phyloP scores from a whole-genome alignment of 2,888 invertebrate genomes.

The Eupsilia transversa region DNA sequence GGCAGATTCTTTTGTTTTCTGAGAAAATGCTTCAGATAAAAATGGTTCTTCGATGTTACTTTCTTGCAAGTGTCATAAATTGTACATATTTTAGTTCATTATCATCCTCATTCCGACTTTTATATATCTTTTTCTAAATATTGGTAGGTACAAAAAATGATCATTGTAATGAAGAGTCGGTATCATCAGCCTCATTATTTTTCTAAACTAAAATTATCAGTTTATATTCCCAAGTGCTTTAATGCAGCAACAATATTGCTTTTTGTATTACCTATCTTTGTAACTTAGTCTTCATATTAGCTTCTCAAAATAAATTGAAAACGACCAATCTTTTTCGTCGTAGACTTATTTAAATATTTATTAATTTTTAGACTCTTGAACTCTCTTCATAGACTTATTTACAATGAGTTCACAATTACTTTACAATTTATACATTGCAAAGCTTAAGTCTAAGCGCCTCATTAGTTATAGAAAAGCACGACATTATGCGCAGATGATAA shows the following conservation, averaged over 20 bases:
- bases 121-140: too few relatives aligned
- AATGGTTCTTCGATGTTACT: neutral
- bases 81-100: neutral
- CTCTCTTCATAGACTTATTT: too few relatives aligned
- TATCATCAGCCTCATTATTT: neutral
- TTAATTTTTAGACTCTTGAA: too few relatives aligned
- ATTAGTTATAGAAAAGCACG: too few relatives aligned
- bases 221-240: neutral
- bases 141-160: too few relatives aligned
- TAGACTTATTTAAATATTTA: too few relatives aligned
- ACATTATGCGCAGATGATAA: too few relatives aligned
- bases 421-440: too few relatives aligned
- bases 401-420: too few relatives aligned
- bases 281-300: neutral
- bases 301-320: neutral
- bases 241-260: neutral
- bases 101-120: neutral
- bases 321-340: too few relatives aligned
- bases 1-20: neutral
- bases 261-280: too few relatives aligned
- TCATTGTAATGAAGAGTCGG: neutral
- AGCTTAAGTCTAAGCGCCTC: too few relatives aligned
- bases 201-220: neutral
- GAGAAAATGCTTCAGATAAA: neutral
- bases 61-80: neutral